phyloP scores from a whole-genome alignment of 2,888 invertebrate genomes.

The Orthosia gracilis region DNA sequence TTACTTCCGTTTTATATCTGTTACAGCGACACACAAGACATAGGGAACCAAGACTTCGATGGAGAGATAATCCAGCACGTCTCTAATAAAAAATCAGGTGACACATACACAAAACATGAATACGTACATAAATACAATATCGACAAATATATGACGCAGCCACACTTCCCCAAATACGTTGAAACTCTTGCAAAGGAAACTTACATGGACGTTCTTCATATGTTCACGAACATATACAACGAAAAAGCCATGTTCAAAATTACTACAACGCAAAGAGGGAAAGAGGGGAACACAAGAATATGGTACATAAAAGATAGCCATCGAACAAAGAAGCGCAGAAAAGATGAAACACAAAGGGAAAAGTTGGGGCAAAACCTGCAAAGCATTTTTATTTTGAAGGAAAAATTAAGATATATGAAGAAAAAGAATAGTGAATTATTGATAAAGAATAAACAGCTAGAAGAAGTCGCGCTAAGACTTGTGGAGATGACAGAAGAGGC shows the following conservation, averaged over 20 bases:
- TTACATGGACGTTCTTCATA: constrained; percentile 67
- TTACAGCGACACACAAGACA: constrained; percentile 57
- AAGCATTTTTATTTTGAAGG: constrained; percentile 58
- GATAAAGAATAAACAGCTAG: constrained; percentile 55
- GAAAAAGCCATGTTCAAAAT: constrained; percentile 77
- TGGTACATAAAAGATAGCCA: constrained; percentile 70
- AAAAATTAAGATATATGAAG: constrained; percentile 59
- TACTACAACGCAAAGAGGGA: constrained; percentile 72
- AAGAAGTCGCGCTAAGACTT: constrained; percentile 58
- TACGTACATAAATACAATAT: constrained; percentile 75
- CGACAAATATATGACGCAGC: constrained; percentile 73
- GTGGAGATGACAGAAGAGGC: constrained; percentile 49
- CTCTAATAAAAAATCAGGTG: constrained; percentile 39
- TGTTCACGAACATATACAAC: constrained; percentile 73
- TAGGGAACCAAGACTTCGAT: constrained; percentile 53
- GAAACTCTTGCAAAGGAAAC: constrained; percentile 72
- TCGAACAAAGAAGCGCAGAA: constrained; percentile 61
- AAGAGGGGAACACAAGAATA: constrained; percentile 74
- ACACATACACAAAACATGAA: constrained; percentile 68
- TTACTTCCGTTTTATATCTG: constrained; percentile 13
- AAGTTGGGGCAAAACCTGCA: constrained; percentile 61
- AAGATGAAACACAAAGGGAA: constrained; percentile 54
- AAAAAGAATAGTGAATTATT: constrained; percentile 55
- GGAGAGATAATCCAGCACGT: constrained; percentile 30
- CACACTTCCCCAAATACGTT: constrained; percentile 73